Base-by-base conservation (phyloP, 2,113 vertebrate species). In the Leptobrachium leishanense region DNA sequence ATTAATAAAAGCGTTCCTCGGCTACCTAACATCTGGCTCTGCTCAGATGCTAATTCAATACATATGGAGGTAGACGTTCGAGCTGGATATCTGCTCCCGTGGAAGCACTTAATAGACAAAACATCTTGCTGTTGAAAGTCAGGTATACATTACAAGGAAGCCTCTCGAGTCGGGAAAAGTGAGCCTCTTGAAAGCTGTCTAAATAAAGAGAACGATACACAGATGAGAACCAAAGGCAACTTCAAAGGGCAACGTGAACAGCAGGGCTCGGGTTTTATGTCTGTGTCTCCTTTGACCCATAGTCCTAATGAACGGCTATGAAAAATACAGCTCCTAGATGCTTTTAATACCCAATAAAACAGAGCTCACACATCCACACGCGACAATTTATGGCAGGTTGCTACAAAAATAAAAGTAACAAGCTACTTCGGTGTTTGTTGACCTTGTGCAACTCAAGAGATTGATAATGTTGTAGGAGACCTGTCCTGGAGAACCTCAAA, bases 21-120 rank as follows among this genome's bases (percentile, higher is more conserved):
- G 59, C 31, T 43, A 81, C 4, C 0, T 20, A 40, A 70, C 85
- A 85, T 82, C 83, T 88, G 85, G 74, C 5, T 1, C 81, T 85
- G 85, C 82, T 86, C 84, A 40, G 55, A 84, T 76, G 81, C 65
- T 59, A 85, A 6, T 0, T 0, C 0, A 0, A 12, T 0, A n/a
- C 77, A 41, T 0, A 0, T 6, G 59, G 74, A 74, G 78, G 63
- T 73, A 2, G 68, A 80, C 68, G 71, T 67, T 74, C 59, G 63
- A 31, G n/a, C 40, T 39, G 46, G 66, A 73, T 43, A 66, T 57
- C 70, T 39, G 77, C 77, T 79, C 63, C 77, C 43, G 46, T 79
- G 69, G 76, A 66, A 70, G 76, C 67, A 77, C 55, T 77, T 77
- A 77, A 70, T 70, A 69, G 75, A 55, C 75, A 70, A 77, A 77